Evolutionary conservation across 1,140 invertebrate species (phyloP), one percentile per base, ranked within the genome.

Genomic region (Eulimnadia texana): DNA sequence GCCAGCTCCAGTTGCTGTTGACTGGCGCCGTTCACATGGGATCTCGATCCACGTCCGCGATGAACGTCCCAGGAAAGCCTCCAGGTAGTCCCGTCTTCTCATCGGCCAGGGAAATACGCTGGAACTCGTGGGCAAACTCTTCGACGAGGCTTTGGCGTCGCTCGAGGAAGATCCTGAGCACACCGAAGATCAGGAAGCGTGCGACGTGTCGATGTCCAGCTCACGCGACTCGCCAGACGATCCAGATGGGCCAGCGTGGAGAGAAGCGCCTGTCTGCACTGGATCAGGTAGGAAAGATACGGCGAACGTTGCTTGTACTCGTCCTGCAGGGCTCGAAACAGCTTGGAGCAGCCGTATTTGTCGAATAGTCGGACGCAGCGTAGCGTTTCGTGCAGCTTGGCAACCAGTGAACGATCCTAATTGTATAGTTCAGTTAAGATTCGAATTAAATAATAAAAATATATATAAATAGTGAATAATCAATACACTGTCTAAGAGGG

Each of bases 341-440:
- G 72, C 69, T 90, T 89, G 60, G 79, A 77, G 68, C 86, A 87
- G 42, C 81, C 85, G 58, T 80, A 77, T 42, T 80, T 75, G 68
- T 90, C 85, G 66, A 93, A 83, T 24, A 84, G 73, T 54, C 79
- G 75, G 20, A 93, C 77, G 69, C 88, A 93, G 24, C 92, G 78
- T 58, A 95, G 72, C 1, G 90, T 89, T 74, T 90, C 87, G 66
- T 93, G 85, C 2, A 95, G 76, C 69, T 92, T 86, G n/a, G 90
- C 88, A 52, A 88, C 83, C 42, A 86, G 74, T 24, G 83, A 80
- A 68, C 86, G 80, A 68, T 93, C 82, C 33, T 42, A 16, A 42
- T 9, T n/a, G n/a, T n/a, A n/a, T n/a, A n/a, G n/a, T n/a, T n/a
- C n/a, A n/a, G n/a, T n/a, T n/a, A n/a, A n/a, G n/a, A n/a, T n/a